phyloP scores from a whole-genome alignment of 2,888 invertebrate genomes.

The Ochlodes sylvanus region DNA sequence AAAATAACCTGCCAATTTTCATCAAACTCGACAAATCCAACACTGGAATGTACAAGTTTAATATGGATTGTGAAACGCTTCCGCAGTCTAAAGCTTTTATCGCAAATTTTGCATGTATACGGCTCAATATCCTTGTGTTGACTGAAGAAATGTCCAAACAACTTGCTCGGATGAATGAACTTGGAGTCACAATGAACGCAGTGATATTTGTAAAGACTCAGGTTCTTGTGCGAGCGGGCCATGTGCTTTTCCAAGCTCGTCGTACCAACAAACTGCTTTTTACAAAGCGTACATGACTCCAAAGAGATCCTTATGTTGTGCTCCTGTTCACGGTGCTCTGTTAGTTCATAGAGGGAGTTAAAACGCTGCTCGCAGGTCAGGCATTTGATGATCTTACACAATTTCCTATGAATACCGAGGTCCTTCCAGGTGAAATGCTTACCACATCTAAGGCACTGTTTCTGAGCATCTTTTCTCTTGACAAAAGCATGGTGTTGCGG shows the following conservation, averaged over 20 bases:
- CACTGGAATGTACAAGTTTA: slow-evolving; percentile 64
- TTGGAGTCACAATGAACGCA: slow-evolving; percentile 61
- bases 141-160: slow-evolving; percentile 68
- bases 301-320: slow-evolving; percentile 59
- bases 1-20: slow-evolving; percentile 71
- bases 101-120: slow-evolving; percentile 69
- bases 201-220: slow-evolving; percentile 67
- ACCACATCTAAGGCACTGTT: slow-evolving; percentile 54
- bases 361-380: slow-evolving; percentile 55
- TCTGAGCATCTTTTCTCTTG: not conserved
- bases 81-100: slow-evolving; percentile 59
- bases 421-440: slow-evolving; percentile 40
- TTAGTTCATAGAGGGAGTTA: slow-evolving; percentile 52
- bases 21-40: slow-evolving; percentile 72
- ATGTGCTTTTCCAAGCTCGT: slow-evolving; percentile 62
- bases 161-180: slow-evolving; percentile 67
- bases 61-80: slow-evolving; percentile 72
- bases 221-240: slow-evolving; percentile 53
- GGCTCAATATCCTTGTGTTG: slow-evolving; percentile 66
- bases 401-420: slow-evolving; percentile 49
- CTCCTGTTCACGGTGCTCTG: slow-evolving; percentile 54
- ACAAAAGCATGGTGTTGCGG: slow-evolving; percentile 40
- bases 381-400: slow-evolving; percentile 59
- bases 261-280: slow-evolving; percentile 60
- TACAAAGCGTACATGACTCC: slow-evolving; percentile 61